Evolutionary conservation across 2,113 vertebrate species (phyloP).

Genomic region (Ochotona curzoniae): DNA sequence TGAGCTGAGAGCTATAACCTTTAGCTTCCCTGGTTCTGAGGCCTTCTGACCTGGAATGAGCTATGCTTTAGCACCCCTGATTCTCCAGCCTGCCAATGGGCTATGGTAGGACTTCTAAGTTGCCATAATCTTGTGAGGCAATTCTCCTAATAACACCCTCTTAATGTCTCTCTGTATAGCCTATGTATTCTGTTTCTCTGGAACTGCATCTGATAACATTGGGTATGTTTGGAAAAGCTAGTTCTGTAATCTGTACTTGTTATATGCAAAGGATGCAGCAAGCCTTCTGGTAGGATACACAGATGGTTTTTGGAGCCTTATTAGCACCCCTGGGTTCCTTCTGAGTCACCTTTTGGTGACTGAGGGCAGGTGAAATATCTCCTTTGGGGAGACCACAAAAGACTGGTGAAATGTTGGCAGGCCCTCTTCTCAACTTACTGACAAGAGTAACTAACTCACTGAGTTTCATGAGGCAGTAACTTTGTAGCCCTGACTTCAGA

Average conservation of each 20-base stretch:
- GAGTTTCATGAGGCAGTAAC: conserved; percentile 10
- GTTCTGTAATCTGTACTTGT: not conserved
- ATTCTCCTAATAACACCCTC: no score
- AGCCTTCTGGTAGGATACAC: not conserved
- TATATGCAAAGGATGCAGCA: not conserved
- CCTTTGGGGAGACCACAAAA: not conserved
- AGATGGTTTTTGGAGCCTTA: not conserved
- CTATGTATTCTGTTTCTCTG: no score
- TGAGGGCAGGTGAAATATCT: conserved; percentile 4
- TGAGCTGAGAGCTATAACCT: no score
- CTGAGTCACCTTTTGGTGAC: not conserved
- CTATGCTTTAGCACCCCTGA: no score
- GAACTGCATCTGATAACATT: no score
- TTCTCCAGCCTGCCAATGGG: no score
- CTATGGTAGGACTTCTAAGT: no score
- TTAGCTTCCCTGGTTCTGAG: no score
- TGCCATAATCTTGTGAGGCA: no score
- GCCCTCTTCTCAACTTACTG: not conserved
- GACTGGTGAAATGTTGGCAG: not conserved
- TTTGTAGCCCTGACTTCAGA: not conserved
- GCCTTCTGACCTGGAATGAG: no score
- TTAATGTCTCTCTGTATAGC: no score
- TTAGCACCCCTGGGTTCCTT: not conserved
- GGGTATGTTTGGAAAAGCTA: not conserved
- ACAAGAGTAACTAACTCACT: not conserved